Base-by-base conservation (phyloP, 2,888 invertebrate genomes). In the Calephelis perditalis region DNA sequence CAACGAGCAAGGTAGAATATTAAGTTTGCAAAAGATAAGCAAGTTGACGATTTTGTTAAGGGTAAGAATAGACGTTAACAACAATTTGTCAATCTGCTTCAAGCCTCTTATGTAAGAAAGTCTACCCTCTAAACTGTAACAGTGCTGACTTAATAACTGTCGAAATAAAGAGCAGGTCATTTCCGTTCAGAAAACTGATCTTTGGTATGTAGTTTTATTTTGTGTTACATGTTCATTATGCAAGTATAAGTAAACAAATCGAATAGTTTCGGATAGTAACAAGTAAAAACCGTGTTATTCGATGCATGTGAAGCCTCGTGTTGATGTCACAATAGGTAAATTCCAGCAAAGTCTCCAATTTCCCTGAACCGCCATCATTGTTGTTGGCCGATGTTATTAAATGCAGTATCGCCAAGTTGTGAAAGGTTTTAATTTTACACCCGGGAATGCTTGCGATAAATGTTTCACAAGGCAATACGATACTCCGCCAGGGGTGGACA, bases 381-480 rank as follows among this genome's bases (percentile, higher is more conserved):
- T 69, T 64, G 62, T 64, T 59, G 62, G 63, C 64, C 63, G 65
- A 63, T 66, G 66, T 63, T 64, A 63, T 65, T 60, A 62, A 61
- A 61, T 66, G 66, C 69, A 63, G 65, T 70, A 71, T 65, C 62
- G 67, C 69, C 63, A 63, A 66, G 65, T 75, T 73, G 74, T 74
- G 73, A 70, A 73, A 78, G 76, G 75, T 77, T 78, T 76, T 76
- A 75, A 70, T 71, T 73, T 73, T 67, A 72, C 72, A 73, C 75
- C 55, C 71, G 85, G 84, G 86, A 87, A 86, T 82, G 74, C 63
- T 75, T 60, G 67, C 77, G 71, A 76, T 74, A 73, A 77, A 72
- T 71, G 77, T 81, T 88, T 88, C 88, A 83, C 87, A 87, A 78
- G 78, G 85, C 71, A 83, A 89, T 70, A 68, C 65, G 86, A 87